Base-by-base conservation (phyloP, 53 echinoderm and acorn worm species). In the Holothuria leucospilota region DNA sequence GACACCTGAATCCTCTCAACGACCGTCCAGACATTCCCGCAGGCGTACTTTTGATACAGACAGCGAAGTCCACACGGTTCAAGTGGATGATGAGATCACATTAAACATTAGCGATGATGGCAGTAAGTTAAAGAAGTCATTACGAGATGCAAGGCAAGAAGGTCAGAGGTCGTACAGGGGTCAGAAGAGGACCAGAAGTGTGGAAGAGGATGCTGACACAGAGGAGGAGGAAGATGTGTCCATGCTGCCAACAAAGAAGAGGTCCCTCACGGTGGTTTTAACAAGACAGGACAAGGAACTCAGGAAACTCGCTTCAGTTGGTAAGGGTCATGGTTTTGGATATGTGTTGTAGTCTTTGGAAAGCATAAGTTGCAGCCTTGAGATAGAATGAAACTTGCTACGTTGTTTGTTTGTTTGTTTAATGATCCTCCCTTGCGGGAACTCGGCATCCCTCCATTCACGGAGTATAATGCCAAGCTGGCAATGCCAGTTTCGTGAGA, bases 51-150 rank as follows among this genome's bases (percentile, higher is more conserved):
- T 25, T 18, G 75, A 53, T 26, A 56, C 61, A 8, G 80, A 80
- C 61, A 34, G 80, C 8, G 80, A 80, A n/a, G 59, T 80, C 39
- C 80, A 61, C 80, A 29, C 80, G 1, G 80, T 80, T 14, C 59
- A 80, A 58, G 80, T 80, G 59, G 80, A 80, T 59, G 80, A 80
- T 20, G 80, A 80, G 80, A 80, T 80, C 52, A 66, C 84, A 23
- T 39, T 83, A 11, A 83, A 83, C 26, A 83, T 83, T 21, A 83
- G 84, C 27, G 84, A 83, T 42, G 84, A 83, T 67, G 84, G 84
- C 6, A 61, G 30, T 6, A 23, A 75, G 16, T 27, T 75, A 5
- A 81, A 62, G 40, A 59, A 61, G 29, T 61, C 81, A n/a, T 15
- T 46, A 8, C 16, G 42, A 13, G 65, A 67, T 25, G 25, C 15